Percentiles rank a stretch among this genome's conserved stretches.
phyloP scores from a whole-genome alignment of 2,113 vertebrate genomes.

The Erythrolamprus reginae region DNA sequence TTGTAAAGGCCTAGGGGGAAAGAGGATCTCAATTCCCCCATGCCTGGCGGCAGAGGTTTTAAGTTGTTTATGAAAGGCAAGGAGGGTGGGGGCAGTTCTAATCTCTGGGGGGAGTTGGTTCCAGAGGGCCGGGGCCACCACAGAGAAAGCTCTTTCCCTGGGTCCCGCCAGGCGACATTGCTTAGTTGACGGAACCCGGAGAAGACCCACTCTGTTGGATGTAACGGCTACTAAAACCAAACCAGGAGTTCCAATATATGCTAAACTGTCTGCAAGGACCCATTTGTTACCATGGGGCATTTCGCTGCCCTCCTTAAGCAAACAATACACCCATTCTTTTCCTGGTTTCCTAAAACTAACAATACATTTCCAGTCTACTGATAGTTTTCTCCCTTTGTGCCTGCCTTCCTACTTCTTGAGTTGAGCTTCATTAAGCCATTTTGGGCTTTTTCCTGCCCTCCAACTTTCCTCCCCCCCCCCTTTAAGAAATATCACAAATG shows the following conservation, averaged over 20 bases:
- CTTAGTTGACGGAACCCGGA: no score
- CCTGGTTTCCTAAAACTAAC: background rate
- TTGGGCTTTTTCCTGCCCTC: background rate
- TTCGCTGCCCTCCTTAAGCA: background rate
- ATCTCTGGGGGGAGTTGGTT: no score
- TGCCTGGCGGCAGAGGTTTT: no score
- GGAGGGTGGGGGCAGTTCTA: no score
- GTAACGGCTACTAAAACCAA: background rate
- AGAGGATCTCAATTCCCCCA: no score
- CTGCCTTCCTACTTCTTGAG: fast-evolving
- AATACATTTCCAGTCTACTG: background rate
- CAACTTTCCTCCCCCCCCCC: background rate
- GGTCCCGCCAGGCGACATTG: no score
- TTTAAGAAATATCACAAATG: background rate
- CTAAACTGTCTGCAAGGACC: background rate
- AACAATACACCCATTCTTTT: background rate
- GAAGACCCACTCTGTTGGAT: no score
- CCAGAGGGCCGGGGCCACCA: no score
- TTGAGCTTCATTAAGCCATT: background rate
- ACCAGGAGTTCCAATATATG: background rate
- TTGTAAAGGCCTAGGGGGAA: no score
- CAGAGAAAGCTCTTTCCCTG: no score
- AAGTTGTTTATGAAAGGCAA: no score
- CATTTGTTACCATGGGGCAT: background rate
- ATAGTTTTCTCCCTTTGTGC: background rate